phyloP scores from a whole-genome alignment of 2,888 invertebrate genomes.

The Palloptera scutellata region DNA sequence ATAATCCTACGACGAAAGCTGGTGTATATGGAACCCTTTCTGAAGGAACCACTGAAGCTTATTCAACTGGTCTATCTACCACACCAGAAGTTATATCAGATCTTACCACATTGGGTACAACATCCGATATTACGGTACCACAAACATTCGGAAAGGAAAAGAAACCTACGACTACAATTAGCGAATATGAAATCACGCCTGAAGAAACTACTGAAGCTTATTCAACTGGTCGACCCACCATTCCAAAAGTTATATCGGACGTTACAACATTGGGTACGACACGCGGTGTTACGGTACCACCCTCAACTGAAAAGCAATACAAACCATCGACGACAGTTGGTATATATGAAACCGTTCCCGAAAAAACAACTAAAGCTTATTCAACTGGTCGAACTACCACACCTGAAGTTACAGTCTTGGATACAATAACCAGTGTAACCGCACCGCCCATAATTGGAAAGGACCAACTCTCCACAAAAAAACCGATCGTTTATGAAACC shows the following conservation, averaged over 20 bases:
- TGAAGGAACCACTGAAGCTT: not conserved
- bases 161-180: slow-evolving; percentile 5
- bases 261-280: too few relatives aligned
- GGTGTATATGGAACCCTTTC: not conserved
- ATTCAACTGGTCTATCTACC: not conserved
- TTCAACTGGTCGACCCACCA: too few relatives aligned
- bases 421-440: slow-evolving; percentile 2
- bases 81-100: not conserved
- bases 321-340: too few relatives aligned
- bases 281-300: too few relatives aligned
- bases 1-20: not conserved
- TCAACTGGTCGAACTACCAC: too few relatives aligned
- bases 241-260: too few relatives aligned
- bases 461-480: not conserved
- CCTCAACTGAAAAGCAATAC: too few relatives aligned
- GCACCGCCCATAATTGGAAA: not conserved
- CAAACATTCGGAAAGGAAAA: not conserved
- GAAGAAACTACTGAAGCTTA: too few relatives aligned
- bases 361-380: too few relatives aligned
- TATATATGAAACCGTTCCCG: too few relatives aligned
- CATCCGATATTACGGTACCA: not conserved
- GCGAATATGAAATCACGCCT: not conserved
- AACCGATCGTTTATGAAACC: not conserved
- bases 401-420: not conserved
- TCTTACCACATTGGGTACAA: not conserved